Evolutionary conservation across 2,113 vertebrate genomes (phyloP).

Genomic region (Triplophysa siluroides): DNA sequence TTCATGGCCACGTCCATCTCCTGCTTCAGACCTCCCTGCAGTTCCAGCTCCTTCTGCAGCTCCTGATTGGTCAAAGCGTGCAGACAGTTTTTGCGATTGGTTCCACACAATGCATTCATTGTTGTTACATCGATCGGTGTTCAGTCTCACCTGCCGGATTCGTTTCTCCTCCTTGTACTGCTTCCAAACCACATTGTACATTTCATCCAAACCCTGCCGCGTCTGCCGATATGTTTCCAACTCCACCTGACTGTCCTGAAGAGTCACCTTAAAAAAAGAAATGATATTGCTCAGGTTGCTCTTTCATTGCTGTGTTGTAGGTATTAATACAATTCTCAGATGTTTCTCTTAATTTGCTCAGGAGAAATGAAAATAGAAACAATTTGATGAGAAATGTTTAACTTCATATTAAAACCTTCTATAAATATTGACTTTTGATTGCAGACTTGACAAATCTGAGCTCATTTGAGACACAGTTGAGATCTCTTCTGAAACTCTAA

Average conservation of each 20-base stretch:
- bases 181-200: conserved; percentile 97
- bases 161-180: conserved; percentile 93
- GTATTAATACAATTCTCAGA: too few species aligned
- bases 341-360: too few species aligned
- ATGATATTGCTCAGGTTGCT: not conserved
- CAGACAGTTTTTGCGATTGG: conserved; percentile 4
- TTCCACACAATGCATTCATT: not conserved
- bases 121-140: not conserved
- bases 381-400: too few species aligned
- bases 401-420: too few species aligned
- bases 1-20: conserved; percentile 99
- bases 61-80: conserved; percentile 74
- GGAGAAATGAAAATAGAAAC: too few species aligned
- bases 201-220: conserved; percentile 93
- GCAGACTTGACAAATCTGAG: too few species aligned
- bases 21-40: conserved; percentile 92
- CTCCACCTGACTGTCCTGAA: conserved; percentile 92
- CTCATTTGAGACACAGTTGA: too few species aligned
- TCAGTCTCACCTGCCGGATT: conserved; percentile 82
- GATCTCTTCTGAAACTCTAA: too few species aligned
- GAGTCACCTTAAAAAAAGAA: conserved; percentile 78
- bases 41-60: conserved; percentile 90
- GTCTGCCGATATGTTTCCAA: conserved; percentile 96
- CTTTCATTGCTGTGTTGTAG: too few species aligned
- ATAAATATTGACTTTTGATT: too few species aligned